Percentiles rank a stretch among this genome's conserved stretches.
Conservation (phyloP, 2,113 vertebrate genomes). For the Orycteropus afer region DNA sequence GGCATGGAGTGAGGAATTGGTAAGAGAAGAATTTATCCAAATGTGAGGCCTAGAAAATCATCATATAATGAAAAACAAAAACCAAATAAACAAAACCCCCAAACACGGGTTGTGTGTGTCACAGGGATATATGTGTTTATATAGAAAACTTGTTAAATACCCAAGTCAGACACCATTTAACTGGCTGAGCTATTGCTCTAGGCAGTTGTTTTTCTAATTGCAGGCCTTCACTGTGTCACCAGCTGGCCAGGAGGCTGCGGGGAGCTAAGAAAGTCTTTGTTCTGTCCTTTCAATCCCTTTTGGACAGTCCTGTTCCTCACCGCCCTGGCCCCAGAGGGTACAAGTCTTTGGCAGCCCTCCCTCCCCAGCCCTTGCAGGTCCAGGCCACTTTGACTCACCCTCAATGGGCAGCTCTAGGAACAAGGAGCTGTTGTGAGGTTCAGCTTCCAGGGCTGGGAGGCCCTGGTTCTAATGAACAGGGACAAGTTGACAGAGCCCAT, state of each 20-base stretch:
- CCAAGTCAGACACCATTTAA: background rate
- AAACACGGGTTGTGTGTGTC: background rate
- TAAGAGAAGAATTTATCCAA: background rate
- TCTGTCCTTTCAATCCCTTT: constrained; percentile 3
- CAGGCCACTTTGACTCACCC: background rate
- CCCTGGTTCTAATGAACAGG: constrained; percentile 11
- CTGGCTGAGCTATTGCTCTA: background rate
- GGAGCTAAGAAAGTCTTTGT: background rate
- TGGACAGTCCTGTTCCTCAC: background rate
- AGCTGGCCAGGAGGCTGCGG: background rate
- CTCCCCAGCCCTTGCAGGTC: background rate
- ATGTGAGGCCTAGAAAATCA: background rate
- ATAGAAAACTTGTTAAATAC: background rate
- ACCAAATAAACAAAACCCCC: background rate
- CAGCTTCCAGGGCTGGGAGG: background rate
- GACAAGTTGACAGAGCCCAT: constrained; percentile 40
- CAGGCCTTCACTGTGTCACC: background rate
- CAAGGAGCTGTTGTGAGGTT: background rate
- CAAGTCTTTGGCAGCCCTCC: background rate
- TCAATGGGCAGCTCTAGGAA: background rate
- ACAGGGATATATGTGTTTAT: background rate
- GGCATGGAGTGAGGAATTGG: background rate
- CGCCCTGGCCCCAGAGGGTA: background rate
- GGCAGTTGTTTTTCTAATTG: constrained; percentile 56
- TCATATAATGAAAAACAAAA: background rate